Evolutionary conservation across 2,113 vertebrate species (phyloP).

Genomic region (Asarcornis scutulata): DNA sequence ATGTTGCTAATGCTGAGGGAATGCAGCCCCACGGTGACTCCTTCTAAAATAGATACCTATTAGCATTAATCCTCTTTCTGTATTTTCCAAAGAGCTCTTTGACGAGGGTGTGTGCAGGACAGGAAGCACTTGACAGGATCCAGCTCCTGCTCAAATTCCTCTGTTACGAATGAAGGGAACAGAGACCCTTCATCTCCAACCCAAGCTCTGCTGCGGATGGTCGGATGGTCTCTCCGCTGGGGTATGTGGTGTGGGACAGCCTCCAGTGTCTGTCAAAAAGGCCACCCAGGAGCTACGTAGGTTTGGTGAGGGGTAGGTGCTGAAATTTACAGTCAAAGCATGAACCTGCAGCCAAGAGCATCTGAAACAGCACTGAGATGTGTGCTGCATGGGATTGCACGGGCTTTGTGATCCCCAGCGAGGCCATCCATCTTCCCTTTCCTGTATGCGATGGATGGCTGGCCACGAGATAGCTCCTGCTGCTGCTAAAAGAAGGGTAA

Average conservation of each 20-base stretch:
- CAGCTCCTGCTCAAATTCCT: slow-evolving; percentile 48
- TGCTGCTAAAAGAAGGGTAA: not conserved
- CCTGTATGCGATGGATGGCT: not conserved
- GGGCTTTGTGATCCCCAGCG: not conserved
- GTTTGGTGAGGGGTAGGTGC: not conserved
- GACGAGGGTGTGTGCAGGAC: slow-evolving; percentile 66
- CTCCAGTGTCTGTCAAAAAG: not conserved
- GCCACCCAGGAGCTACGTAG: not conserved
- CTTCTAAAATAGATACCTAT: slow-evolving; percentile 50
- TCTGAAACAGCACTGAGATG: not conserved
- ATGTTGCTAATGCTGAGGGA: not conserved
- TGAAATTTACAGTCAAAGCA: not conserved
- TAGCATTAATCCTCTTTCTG: slow-evolving; percentile 70
- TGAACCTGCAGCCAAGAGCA: not conserved
- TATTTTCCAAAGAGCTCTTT: slow-evolving; percentile 60
- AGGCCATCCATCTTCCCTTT: not conserved
- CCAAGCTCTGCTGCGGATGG: not conserved
- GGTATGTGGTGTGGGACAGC: not conserved
- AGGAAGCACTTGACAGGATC: slow-evolving; percentile 63
- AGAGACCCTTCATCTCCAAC: not conserved
- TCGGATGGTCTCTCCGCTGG: not conserved
- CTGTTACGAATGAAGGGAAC: slow-evolving; percentile 20
- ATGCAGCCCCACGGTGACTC: not conserved
- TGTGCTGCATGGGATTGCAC: accelerated
- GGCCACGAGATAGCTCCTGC: not conserved